Percentiles rank a stretch among this genome's conserved stretches.
Evolutionary conservation across 2,888 invertebrate genomes (phyloP).

Genomic region (Rugalucina vietnamica): DNA sequence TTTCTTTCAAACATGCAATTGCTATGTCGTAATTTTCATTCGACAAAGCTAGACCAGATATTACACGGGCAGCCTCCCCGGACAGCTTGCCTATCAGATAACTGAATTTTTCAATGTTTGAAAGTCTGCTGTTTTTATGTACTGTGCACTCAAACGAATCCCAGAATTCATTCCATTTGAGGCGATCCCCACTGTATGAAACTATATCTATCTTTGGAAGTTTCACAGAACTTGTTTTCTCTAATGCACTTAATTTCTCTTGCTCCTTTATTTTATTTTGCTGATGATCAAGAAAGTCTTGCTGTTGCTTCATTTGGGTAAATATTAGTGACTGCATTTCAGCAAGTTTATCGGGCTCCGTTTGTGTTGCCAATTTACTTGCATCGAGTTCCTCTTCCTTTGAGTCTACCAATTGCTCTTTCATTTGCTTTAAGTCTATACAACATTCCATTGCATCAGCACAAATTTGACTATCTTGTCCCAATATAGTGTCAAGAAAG

Average conservation of each 20-base stretch:
- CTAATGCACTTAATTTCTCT: neutral
- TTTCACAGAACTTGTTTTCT: neutral
- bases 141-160: slow-evolving; percentile 36
- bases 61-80: slow-evolving; percentile 25
- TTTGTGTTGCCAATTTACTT: neutral
- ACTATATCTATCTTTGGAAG: neutral
- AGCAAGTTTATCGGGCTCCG: neutral
- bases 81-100: slow-evolving; percentile 36
- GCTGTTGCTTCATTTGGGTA: neutral
- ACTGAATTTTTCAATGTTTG: slow-evolving; percentile 34
- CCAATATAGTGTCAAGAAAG: neutral
- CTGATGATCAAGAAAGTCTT: slow-evolving; percentile 4
- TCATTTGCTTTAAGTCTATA: neutral
- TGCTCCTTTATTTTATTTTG: neutral
- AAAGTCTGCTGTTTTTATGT: slow-evolving; percentile 23
- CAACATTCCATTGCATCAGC: neutral
- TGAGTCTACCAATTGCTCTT: neutral
- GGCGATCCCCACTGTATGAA: slow-evolving; percentile 21
- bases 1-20: slow-evolving; percentile 20
- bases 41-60: slow-evolving; percentile 35
- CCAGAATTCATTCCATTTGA: slow-evolving; percentile 36
- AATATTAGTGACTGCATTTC: neutral
- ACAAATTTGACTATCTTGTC: slow-evolving; percentile 1
- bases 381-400: neutral
- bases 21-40: slow-evolving; percentile 43